Base-by-base conservation (phyloP, 2,797 vertebrate genomes). In the Danio aesculapii region DNA sequence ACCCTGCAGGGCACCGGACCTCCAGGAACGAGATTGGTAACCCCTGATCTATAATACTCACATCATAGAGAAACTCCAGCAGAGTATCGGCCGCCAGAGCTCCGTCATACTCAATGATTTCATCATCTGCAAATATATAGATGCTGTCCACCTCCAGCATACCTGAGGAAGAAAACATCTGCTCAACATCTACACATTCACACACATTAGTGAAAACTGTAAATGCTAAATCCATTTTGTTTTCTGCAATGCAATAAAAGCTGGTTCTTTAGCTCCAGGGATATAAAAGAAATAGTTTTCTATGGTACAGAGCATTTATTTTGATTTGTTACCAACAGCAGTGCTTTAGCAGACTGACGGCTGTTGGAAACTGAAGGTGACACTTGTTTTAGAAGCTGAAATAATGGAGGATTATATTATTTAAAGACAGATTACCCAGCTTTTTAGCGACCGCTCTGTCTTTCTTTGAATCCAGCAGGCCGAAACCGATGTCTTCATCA, bases 31-130 rank as follows among this genome's bases (percentile, higher is more conserved):
- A n/a, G n/a, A n/a, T n/a, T n/a, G n/a, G n/a, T n/a, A n/a, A n/a
- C n/a, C n/a, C n/a, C n/a, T n/a, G n/a, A n/a, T n/a, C n/a, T n/a
- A n/a, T n/a, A n/a, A n/a, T n/a, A n/a, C n/a, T 95, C 82, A 98
- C 97, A 8, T 98, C 97, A 2, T 98, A 96, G 30, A 98, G 90
- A 86, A 98, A 98, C 88, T 98, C 96, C 79, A 98, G 96, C 86
- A 98, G 85, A 0, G 97, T 97, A 89, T 97, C 96, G 0, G 97
- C 93, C 0, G 96, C 93, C 80, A 98, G 88, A 83, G 97, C 96
- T 5, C 97, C 96, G 0, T 98, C 96, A 0, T 97, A 98, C 80
- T 98, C 96, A 0, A 98, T 97, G 69, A 98, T 91, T 86, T 98
- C 95, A 0, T 97, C 94, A 8, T 96, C 94, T 3, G 95, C 94